A percentile compares a stretch with the other conserved stretches of the same genome.
phyloP scores from a whole-genome alignment of 2,797 vertebrate genomes.

The Pseudomugil tenellus region DNA sequence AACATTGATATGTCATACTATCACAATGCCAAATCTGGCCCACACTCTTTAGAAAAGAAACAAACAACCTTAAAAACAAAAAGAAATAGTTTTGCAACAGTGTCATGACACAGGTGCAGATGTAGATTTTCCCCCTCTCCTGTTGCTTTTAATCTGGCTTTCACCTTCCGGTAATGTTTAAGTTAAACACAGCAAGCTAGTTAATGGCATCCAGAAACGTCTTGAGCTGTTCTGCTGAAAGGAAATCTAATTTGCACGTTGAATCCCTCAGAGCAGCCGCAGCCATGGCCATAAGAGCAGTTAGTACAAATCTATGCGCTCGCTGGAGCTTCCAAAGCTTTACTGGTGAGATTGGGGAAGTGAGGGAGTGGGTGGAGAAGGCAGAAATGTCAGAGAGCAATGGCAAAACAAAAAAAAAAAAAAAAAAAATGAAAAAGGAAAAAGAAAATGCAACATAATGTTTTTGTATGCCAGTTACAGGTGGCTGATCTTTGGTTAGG shows the following conservation, averaged over 20 bases:
- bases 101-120: not conserved
- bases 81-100: slow-evolving; percentile 20
- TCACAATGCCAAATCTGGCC: slow-evolving; percentile 2
- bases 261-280: slow-evolving; percentile 41
- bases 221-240: slow-evolving; percentile 33
- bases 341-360: slow-evolving; percentile 30
- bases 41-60: slow-evolving; percentile 3
- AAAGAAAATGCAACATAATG: slow-evolving; percentile 7
- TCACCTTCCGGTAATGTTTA: slow-evolving; percentile 15
- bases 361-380: slow-evolving; percentile 44
- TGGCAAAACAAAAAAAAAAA: slow-evolving; percentile 8
- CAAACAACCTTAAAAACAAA: not conserved
- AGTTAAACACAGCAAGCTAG: slow-evolving; percentile 33
- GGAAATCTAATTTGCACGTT: slow-evolving; percentile 66
- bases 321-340: slow-evolving; percentile 38
- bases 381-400: slow-evolving; percentile 47
- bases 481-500: slow-evolving; percentile 4
- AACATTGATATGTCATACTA: slow-evolving; percentile 9
- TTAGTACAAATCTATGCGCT: slow-evolving; percentile 55
- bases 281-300: slow-evolving; percentile 33
- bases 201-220: slow-evolving; percentile 49
- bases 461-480: slow-evolving; percentile 10
- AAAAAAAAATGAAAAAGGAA: no score
- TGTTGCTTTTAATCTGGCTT: slow-evolving; percentile 1
- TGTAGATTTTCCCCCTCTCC: not conserved